Base-by-base conservation (phyloP, 1,140 invertebrate genomes). In the Lithobius niger region DNA sequence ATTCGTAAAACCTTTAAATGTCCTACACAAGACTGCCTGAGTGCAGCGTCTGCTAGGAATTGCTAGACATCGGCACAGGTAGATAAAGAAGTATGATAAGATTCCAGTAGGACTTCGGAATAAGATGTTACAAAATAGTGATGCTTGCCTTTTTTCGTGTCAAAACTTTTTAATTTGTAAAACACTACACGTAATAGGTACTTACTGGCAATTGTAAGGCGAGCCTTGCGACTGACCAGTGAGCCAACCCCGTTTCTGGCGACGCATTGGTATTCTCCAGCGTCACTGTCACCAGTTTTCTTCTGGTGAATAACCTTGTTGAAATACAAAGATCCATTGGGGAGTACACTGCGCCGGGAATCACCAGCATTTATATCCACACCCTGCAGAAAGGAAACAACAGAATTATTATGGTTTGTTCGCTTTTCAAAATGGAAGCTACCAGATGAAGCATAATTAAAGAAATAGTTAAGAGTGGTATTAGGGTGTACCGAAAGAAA, bases 261-360 rank as follows among this genome's bases (percentile, higher is more conserved):
- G 18, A 85, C 69, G 67, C 85, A 88, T 66, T 88, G 83, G 66
- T 88, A 88, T 51, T 84, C 70, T 27, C 82, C 84, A 60, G 80
- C 76, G 65, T 86, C 83, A 21, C 57, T 57, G 26, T 60, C 60
- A 45, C 61, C 61, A 36, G 44, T 54, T n/a, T 61, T 60, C 24
- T 61, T 62, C n/a, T 57, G 55, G 27, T 56, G 52, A 21, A 51
- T 26, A 27, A 69, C 61, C 56, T 61, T 65, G 36, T 63, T 60
- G 31, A 68, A 64, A 55, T 61, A 68, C 13, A 71, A 62, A n/a
- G 69, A 67, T 27, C 68, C 68, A 60, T 71, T 70, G 52, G 57
- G 25, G n/a, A 69, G 60, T 4, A 69, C 44, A 27, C 61, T 51
- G 15, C 64, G 56, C 47, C 64, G 55, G 10, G 55, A 50, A 18